Evolutionary conservation across 2,888 invertebrate genomes (phyloP).

Genomic region (Ornithoptera priamus): DNA sequence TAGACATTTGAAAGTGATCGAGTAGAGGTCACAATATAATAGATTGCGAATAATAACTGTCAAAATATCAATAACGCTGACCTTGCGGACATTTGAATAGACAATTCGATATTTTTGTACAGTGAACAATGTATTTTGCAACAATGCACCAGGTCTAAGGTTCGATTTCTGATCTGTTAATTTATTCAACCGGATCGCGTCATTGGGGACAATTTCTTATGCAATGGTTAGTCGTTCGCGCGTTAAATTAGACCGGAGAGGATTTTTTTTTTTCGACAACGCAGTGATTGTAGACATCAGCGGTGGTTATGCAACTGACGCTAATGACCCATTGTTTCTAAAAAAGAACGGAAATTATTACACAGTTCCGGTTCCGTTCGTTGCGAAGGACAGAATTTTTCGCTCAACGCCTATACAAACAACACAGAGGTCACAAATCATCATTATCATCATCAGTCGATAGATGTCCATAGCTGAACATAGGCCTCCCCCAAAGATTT

Average conservation of each 20-base stretch:
- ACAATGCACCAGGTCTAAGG: constrained; percentile 4
- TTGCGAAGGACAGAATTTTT: constrained; percentile 41
- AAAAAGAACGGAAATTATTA: constrained; percentile 45
- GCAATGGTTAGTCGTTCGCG: constrained; percentile 38
- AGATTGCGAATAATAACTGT: constrained; percentile 32
- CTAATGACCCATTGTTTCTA: constrained; percentile 54
- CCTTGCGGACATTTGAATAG: constrained; percentile 34
- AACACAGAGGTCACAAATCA: background rate
- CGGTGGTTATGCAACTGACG: constrained; percentile 39
- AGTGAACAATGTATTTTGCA: constrained; percentile 14
- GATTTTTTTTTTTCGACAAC: constrained; percentile 36
- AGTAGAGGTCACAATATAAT: constrained; percentile 39
- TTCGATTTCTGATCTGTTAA: constrained; percentile 18
- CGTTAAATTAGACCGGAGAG: constrained; percentile 41
- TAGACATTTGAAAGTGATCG: constrained; percentile 43
- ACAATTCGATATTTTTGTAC: constrained; percentile 24
- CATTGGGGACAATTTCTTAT: constrained; percentile 34
- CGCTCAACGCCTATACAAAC: constrained; percentile 33
- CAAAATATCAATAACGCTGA: constrained; percentile 34
- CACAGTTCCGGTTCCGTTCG: constrained; percentile 60
- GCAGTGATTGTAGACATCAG: constrained; percentile 37
- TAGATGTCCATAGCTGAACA: too few relatives aligned
- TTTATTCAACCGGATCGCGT: constrained; percentile 25
- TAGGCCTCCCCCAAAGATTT: too few relatives aligned
- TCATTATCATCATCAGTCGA: too few relatives aligned